Percentiles rank a stretch among this genome's conserved stretches.
phyloP scores from a whole-genome alignment of 2,113 vertebrate genomes.

The Bos javanicus region DNA sequence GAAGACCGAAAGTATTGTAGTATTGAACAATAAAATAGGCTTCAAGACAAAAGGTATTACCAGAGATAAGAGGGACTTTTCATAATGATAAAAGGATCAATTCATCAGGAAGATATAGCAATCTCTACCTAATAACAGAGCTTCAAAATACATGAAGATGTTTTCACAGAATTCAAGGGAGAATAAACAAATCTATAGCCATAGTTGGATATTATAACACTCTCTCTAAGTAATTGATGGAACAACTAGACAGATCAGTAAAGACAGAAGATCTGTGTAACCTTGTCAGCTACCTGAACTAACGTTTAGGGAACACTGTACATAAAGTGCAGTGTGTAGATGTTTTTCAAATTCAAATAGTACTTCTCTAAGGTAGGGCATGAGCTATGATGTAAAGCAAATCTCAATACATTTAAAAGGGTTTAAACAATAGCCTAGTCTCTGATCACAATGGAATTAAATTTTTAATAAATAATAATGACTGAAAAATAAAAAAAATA shows the following conservation, averaged over 20 bases:
- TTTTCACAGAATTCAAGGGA: background rate
- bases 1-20: background rate
- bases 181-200: background rate
- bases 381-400: background rate
- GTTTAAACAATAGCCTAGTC: background rate
- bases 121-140: background rate
- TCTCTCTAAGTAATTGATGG: background rate
- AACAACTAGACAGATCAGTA: background rate
- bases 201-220: background rate
- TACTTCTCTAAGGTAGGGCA: background rate
- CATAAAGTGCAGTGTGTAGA: background rate
- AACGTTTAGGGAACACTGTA: background rate
- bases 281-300: background rate
- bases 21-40: background rate
- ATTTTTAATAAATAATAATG: background rate
- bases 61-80: background rate
- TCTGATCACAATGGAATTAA: background rate
- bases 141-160: background rate
- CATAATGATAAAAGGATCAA: background rate
- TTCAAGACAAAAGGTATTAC: background rate
- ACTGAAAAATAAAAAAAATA: background rate
- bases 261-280: background rate
- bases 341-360: background rate
- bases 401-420: background rate
- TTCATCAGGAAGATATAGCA: background rate